These are phyloP conservation scores for Rhinolophus sinicus DNA, from an alignment of 2,113 vertebrate species.

Conservation along the genomic window DNA sequence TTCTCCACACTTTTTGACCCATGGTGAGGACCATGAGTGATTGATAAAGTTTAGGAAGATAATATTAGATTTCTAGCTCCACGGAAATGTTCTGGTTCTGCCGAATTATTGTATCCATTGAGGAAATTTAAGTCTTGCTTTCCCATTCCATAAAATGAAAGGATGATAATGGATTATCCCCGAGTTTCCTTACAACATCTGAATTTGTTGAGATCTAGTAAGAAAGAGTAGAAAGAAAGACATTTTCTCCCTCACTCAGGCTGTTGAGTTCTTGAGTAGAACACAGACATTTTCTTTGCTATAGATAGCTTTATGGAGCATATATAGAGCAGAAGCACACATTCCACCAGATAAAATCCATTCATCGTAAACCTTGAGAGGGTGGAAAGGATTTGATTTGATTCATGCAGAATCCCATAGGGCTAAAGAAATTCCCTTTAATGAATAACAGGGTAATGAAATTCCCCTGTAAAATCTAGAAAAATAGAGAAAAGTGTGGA, in stretches of 20 bases:
- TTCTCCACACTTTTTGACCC: neutral
- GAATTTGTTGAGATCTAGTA: conserved; percentile 27
- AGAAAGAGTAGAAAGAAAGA: neutral
- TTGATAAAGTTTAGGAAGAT: neutral
- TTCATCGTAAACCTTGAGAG: neutral
- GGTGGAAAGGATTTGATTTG: neutral
- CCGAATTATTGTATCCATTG: neutral
- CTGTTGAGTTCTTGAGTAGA: neutral
- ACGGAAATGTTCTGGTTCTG: conserved; percentile 21
- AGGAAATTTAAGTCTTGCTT: conserved; percentile 47
- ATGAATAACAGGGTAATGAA: conserved; percentile 1
- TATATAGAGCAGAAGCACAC: neutral
- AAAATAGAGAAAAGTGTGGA: conserved; percentile 9
- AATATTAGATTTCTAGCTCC: neutral
- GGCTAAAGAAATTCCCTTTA: neutral
- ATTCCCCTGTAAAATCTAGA: neutral
- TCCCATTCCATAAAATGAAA: conserved; percentile 14
- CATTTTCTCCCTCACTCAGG: neutral
- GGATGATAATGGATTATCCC: neutral
- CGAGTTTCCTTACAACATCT: neutral
- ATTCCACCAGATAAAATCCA: neutral
- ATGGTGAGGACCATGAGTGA: neutral
- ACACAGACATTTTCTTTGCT: conserved; percentile 22
- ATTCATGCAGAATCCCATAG: neutral
- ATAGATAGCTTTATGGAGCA: neutral